Percentiles rank a stretch among this genome's conserved stretches.
phyloP scores from a whole-genome alignment of 2,113 vertebrate species.

The Struthio camelus region DNA sequence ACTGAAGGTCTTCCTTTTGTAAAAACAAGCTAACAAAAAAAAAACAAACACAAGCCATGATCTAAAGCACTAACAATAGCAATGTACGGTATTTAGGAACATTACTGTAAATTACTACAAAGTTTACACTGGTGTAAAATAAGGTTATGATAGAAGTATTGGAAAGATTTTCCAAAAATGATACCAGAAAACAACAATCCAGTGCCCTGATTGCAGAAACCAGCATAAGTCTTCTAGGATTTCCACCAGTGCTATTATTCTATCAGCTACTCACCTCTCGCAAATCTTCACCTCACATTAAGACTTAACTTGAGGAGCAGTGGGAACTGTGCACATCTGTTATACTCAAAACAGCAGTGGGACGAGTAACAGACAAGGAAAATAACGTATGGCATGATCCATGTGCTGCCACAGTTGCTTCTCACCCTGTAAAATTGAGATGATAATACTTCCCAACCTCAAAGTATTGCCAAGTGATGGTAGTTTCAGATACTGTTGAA shows the following conservation, averaged over 20 bases:
- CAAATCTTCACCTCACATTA: not conserved
- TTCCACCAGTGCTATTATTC: not conserved
- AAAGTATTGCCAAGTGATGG: rapidly evolving
- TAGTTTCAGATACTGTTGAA: not conserved
- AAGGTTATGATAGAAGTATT: not conserved
- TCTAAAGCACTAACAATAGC: not conserved
- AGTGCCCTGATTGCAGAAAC: not conserved
- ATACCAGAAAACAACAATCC: not conserved
- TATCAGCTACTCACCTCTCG: not conserved
- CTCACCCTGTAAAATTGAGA: not conserved
- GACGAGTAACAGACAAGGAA: not conserved
- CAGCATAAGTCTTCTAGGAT: not conserved
- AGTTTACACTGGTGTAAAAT: not conserved
- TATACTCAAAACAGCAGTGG: not conserved
- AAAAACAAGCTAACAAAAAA: not conserved
- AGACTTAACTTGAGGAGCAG: not conserved
- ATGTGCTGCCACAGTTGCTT: not conserved
- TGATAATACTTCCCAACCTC: not conserved
- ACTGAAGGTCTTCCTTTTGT: not conserved
- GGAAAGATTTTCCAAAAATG: not conserved
- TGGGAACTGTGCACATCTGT: not conserved
- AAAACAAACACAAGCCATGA: not conserved
- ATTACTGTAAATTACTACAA: not conserved
- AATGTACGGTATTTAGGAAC: not conserved
- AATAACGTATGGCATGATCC: not conserved